phyloP scores from a whole-genome alignment of 2,888 invertebrate species.

The Galeruca laticollis region DNA sequence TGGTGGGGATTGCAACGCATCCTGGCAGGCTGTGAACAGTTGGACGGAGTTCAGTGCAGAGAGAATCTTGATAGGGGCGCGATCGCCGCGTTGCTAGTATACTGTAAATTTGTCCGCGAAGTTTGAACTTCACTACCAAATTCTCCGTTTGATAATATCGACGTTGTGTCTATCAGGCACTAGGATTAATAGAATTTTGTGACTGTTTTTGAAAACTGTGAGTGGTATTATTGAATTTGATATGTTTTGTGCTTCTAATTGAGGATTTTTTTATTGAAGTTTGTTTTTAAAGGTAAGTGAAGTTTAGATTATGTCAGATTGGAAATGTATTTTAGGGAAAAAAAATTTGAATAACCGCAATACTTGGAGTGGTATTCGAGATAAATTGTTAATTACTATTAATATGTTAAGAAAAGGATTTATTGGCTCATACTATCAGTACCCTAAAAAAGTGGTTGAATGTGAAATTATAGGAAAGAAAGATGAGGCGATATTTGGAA shows the following conservation, averaged over 20 bases:
- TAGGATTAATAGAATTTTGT: not conserved
- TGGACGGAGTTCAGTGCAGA: conserved; percentile 43
- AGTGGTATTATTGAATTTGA: conserved; percentile 3
- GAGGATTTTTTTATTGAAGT: not conserved
- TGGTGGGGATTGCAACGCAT: conserved; percentile 47
- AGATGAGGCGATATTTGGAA: too few species aligned
- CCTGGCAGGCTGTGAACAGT: conserved; percentile 43
- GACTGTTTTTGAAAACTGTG: not conserved
- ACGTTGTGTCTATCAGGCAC: too few species aligned
- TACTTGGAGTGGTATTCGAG: too few species aligned
- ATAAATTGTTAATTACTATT: too few species aligned
- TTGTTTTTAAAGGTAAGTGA: not conserved
- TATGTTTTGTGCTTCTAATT: not conserved
- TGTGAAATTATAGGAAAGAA: too few species aligned
- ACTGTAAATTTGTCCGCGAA: conserved; percentile 30
- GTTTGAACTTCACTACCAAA: conserved; percentile 20
- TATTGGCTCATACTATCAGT: too few species aligned
- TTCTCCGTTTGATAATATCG: not conserved
- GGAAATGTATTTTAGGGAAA: too few species aligned
- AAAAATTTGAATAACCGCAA: too few species aligned
- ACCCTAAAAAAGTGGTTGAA: too few species aligned
- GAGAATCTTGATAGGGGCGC: conserved; percentile 27
- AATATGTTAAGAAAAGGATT: too few species aligned
- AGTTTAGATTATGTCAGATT: too few species aligned
- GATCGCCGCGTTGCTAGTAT: conserved; percentile 9